These are phyloP conservation scores for Chelmon rostratus DNA, from an alignment of 2,797 vertebrate genomes.

Conservation along the genomic window DNA sequence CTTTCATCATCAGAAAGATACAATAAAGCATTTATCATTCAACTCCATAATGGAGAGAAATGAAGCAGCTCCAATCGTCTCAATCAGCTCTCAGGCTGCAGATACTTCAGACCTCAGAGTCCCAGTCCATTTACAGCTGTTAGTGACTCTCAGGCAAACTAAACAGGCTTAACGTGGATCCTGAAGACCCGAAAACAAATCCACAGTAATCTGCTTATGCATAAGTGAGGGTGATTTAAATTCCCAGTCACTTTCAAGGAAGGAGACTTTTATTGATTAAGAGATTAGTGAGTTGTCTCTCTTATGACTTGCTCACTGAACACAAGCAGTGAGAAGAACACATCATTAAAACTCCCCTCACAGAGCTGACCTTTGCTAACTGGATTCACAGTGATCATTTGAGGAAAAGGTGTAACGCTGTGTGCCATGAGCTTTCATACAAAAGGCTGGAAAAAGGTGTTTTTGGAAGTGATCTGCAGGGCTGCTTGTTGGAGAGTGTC, in stretches of 20 bases:
- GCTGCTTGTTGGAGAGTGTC: slow-evolving; percentile 3
- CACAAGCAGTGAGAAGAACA: slow-evolving; percentile 12
- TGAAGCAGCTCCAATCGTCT: background rate
- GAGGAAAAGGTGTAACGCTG: background rate
- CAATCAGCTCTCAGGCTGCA: background rate
- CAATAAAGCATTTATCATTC: background rate
- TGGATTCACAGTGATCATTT: slow-evolving; percentile 1
- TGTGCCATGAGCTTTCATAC: background rate
- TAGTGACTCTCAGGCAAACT: background rate
- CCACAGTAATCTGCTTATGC: slow-evolving; percentile 20
- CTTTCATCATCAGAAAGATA: background rate
- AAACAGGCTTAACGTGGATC: slow-evolving; percentile 26
- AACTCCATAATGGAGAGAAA: background rate
- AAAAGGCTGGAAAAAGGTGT: background rate
- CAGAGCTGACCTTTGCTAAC: background rate
- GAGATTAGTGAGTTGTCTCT: slow-evolving; percentile 18
- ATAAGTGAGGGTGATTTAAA: slow-evolving; percentile 36
- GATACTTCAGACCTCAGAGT: background rate
- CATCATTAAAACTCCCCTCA: background rate
- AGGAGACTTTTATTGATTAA: slow-evolving; percentile 28
- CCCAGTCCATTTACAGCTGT: slow-evolving; percentile 1
- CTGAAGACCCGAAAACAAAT: slow-evolving; percentile 29
- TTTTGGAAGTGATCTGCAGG: background rate
- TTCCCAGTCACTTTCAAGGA: background rate
- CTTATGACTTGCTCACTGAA: slow-evolving; percentile 1